phyloP scores from a whole-genome alignment of 2,797 vertebrate species.

The Epinephelus awoara region DNA sequence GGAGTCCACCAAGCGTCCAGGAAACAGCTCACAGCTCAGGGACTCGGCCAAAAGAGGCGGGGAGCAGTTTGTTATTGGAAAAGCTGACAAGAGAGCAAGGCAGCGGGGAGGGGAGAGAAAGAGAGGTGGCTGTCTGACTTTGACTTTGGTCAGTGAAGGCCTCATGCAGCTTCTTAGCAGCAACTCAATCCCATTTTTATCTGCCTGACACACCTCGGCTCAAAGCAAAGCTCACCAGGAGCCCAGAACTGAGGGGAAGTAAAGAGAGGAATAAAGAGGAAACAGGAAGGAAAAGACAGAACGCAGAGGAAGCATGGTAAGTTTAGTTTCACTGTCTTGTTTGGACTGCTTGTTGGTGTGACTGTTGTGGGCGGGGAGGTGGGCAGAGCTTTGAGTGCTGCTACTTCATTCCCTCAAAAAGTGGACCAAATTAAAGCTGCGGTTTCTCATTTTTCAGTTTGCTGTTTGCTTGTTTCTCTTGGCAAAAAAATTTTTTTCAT shows the following conservation, averaged over 20 bases:
- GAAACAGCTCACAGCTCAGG: conserved; percentile 92
- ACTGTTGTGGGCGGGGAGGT: conserved; percentile 52
- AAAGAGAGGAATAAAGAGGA: conserved; percentile 3
- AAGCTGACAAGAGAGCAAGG: conserved; percentile 88
- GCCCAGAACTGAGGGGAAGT: conserved; percentile 9
- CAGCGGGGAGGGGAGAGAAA: conserved; percentile 33
- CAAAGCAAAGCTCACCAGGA: conserved; percentile 40
- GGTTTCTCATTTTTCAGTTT: background rate
- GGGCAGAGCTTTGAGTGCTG: conserved; percentile 39
- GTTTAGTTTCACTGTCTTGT: conserved; percentile 65
- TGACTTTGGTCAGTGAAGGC: conserved; percentile 85
- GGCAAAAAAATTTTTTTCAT: background rate
- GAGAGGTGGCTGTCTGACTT: conserved; percentile 59
- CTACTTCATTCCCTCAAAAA: conserved; percentile 3
- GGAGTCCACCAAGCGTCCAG: conserved; percentile 79
- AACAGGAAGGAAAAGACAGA: conserved; percentile 8
- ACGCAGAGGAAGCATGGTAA: conserved; percentile 86
- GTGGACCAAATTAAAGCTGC: conserved; percentile 2
- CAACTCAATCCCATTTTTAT: conserved; percentile 66
- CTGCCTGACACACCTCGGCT: conserved; percentile 64
- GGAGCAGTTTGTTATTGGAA: conserved; percentile 89
- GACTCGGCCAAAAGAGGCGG: conserved; percentile 85
- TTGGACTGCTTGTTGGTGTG: conserved; percentile 51
- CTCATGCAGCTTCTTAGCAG: conserved; percentile 81
- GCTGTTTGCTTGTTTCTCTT: conserved; percentile 2